phyloP scores from a whole-genome alignment of 2,797 vertebrate genomes.

The Apogon talboti region DNA sequence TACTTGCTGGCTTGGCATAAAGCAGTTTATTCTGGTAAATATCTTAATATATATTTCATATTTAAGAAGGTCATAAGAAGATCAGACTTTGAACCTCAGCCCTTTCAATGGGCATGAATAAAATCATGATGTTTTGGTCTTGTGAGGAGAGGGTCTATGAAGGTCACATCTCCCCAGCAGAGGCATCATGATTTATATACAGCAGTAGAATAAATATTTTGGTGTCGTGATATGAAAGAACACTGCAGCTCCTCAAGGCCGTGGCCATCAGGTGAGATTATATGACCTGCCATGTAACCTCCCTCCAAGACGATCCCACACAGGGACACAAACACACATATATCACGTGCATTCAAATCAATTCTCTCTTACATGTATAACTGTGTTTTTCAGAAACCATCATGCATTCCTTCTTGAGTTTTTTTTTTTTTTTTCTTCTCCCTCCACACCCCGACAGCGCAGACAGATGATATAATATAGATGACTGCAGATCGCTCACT shows the following conservation, averaged over 20 bases:
- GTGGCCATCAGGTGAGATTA: slow-evolving; percentile 5
- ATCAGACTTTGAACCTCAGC: too few species aligned
- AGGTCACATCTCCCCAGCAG: background rate
- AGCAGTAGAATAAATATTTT: slow-evolving; percentile 22
- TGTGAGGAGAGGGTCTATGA: slow-evolving; percentile 5
- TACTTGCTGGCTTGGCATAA: too few species aligned
- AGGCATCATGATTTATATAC: slow-evolving; percentile 21
- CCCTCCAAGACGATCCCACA: too few species aligned
- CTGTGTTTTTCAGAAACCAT: slow-evolving; percentile 4
- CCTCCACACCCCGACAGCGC: background rate
- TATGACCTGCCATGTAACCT: slow-evolving; percentile 2
- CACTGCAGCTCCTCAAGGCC: slow-evolving; percentile 1
- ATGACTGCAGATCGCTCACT: background rate
- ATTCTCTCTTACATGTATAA: background rate
- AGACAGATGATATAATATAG: slow-evolving; percentile 6
- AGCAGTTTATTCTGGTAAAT: too few species aligned
- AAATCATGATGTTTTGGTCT: slow-evolving; percentile 21
- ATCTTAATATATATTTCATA: too few species aligned
- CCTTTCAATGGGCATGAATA: slow-evolving; percentile 1
- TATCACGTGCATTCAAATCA: background rate
- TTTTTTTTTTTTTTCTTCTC: background rate
- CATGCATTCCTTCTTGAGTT: slow-evolving; percentile 7
- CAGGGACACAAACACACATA: background rate
- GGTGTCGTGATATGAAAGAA: slow-evolving; percentile 22
- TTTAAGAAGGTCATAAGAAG: too few species aligned